Base-by-base conservation (phyloP, 2,797 vertebrate species). In the Bryconaethiops microstoma region DNA sequence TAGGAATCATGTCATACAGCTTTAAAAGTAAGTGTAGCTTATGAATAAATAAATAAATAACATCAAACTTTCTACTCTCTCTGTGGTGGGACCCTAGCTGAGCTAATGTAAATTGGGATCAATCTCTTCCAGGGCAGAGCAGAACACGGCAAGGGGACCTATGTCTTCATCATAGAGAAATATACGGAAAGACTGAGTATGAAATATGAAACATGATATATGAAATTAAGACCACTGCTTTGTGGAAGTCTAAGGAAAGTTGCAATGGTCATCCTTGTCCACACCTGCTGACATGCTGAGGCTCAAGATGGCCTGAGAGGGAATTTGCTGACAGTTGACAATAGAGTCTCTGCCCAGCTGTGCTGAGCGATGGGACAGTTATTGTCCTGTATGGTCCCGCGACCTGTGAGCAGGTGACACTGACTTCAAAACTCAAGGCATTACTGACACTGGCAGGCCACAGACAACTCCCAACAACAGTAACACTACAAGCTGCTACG, bases 401-500 rank as follows among this genome's bases (percentile, higher is more conserved):
- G 57, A 62, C 71, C 75, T 85, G 73, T 74, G 79, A 86, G 81
- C 78, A 82, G 79, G 82, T 89, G 84, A 86, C 17, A 68, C 57
- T 69, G 60, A 67, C 13, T 70, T 75, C 57, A 35, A 78, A 80
- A 71, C 42, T 74, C 39, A 69, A 35, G 68, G 68, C 67, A 57
- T 29, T 29, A 74, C 29, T 35, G 35, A n/a, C 21, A 57, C 5
- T 40, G 10, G 54, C 35, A 42, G 71, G 67, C 42, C 40, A 69
- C 19, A 19, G 17, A 35, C 2, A 29, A 17, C 54, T 72, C 54
- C 50, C 8, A 52, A 69, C 54, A 70, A 50, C 17, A 25, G 16
- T 25, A 54, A 54, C 45, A 62, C 21, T 17, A 69, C 62, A 74
- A 55, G 19, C 65, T 68, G 35, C 14, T 54, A 40, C 1, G 16